phyloP scores from a whole-genome alignment of 2,888 invertebrate species.

The Trissoscelio sp. region DNA sequence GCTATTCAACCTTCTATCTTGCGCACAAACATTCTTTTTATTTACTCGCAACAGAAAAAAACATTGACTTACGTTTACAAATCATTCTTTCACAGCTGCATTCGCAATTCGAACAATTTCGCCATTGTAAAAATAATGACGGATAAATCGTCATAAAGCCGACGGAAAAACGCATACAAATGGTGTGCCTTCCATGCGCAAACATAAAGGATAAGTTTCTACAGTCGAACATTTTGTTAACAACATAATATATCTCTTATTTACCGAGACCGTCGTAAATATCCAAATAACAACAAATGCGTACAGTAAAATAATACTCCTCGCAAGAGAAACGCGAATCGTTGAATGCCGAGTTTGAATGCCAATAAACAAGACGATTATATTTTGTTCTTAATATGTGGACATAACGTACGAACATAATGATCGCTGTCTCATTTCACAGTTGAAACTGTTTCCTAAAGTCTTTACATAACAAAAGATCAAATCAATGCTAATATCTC shows the following conservation, averaged over 20 bases:
- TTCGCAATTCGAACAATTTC: constrained; percentile 8
- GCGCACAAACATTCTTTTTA: background rate
- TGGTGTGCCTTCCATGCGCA: constrained; percentile 15
- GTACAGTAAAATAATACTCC: constrained; percentile 18
- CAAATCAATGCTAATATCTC: constrained; percentile 57
- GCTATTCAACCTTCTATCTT: background rate
- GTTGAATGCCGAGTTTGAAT: constrained; percentile 33
- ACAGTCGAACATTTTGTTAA: constrained; percentile 51
- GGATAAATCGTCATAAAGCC: constrained; percentile 28
- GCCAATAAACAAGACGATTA: constrained; percentile 62
- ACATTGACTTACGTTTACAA: background rate
- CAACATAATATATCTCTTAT: constrained; percentile 50
- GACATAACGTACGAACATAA: constrained; percentile 52
- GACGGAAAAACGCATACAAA: background rate
- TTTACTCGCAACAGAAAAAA: background rate
- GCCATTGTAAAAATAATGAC: constrained; percentile 27
- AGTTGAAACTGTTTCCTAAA: constrained; percentile 27
- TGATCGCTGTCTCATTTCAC: constrained; percentile 33
- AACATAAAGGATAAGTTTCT: constrained; percentile 21
- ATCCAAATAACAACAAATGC: constrained; percentile 54
- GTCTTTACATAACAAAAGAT: constrained; percentile 60
- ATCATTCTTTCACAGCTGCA: background rate
- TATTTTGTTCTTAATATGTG: constrained; percentile 55
- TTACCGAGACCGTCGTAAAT: constrained; percentile 50
- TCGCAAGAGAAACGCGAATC: constrained; percentile 49